Base-by-base conservation (phyloP, 2,888 invertebrate genomes). In the Monoplex corrugatus region DNA sequence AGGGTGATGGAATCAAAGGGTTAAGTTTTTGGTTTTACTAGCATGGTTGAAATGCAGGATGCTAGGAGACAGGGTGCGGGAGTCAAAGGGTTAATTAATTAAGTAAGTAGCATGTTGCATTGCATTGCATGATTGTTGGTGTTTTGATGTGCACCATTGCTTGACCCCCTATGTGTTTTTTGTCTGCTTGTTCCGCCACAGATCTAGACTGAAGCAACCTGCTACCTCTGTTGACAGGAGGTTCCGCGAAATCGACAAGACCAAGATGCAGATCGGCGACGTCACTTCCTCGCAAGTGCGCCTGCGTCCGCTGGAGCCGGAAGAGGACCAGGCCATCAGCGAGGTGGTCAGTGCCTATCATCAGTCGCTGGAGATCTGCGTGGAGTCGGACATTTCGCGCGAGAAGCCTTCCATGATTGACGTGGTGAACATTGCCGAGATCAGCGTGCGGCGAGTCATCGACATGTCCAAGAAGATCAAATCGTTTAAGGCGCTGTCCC, bases 401-500 rank as follows among this genome's bases (percentile, higher is more conserved):
- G 93, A 94, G 88, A 91, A 92, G 86, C 93, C 93, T 43, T 93
- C 94, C 90, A 93, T 96, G 93, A 93, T 93, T 32, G 96, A 96
- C 92, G 93, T 96, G 89, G 95, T 96, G 86, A 96, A 96, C 93
- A 95, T 96, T 88, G 96, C 96, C 85, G 96, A 96, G 93, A 93
- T 96, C 85, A 95, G 95, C 44, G 98, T 99, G 93, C 97, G 99
- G 90, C 97, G 99, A 88, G 96, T 97, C 44, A 97, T 97, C 87
- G 97, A 97, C 94, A 97, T 97, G 97, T 96, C 97, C 43, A 97
- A 97, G 94, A 96, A 96, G 93, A 96, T 95, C 90, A 95, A 95
- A 92, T 98, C 98, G 0, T 99, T 99, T 96, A 98, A 98, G 96
- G 98, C 98, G 94, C 98, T 99, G 97, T 98, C 98, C 94, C 98